Conservation (phyloP, 2,113 vertebrate genomes). For the Gallinago media region DNA sequence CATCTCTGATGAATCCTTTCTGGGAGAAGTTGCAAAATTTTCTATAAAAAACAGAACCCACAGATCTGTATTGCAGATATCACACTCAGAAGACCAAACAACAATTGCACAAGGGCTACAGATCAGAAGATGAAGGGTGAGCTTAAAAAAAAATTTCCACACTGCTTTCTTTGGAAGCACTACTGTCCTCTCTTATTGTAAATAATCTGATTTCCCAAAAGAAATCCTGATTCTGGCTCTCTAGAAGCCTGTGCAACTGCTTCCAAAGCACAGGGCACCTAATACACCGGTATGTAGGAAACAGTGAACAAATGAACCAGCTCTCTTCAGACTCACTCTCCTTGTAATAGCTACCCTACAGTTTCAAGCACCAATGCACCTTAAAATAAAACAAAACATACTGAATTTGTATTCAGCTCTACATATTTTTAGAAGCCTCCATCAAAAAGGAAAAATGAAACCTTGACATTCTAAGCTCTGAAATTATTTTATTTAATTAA, state of each 20-base stretch:
- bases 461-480: not conserved
- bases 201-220: not conserved
- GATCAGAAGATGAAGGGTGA: not conserved
- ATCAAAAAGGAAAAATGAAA: not conserved
- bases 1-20: conserved; percentile 96
- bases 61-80: not conserved
- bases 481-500: not conserved
- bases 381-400: not conserved
- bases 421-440: not conserved
- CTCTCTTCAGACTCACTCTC: not conserved
- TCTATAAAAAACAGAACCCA: conserved; percentile 79
- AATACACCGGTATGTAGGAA: not conserved
- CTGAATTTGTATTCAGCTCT: not conserved
- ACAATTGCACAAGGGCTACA: not conserved
- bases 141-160: not conserved
- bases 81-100: not conserved
- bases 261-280: not conserved
- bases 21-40: conserved; percentile 97
- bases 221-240: not conserved
- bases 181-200: not conserved
- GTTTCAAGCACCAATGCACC: not conserved
- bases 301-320: not conserved
- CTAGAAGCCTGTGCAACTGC: not conserved
- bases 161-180: not conserved
- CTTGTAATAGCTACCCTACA: not conserved